phyloP scores from a whole-genome alignment of 2,113 vertebrate genomes.

The Istiophorus platypterus region DNA sequence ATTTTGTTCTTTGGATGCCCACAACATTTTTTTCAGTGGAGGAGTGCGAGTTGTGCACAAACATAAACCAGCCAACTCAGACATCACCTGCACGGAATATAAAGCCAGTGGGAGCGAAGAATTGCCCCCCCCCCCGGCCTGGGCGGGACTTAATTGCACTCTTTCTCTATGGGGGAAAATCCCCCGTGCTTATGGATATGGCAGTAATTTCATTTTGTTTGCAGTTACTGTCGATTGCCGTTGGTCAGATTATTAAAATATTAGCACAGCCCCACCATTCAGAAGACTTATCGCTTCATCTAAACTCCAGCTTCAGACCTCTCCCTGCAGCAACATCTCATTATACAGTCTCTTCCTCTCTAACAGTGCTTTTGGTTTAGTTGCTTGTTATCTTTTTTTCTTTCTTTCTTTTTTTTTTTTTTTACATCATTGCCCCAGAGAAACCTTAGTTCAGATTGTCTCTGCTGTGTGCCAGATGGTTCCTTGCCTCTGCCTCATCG shows the following conservation, averaged over 20 bases:
- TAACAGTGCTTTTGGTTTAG: constrained; percentile 18
- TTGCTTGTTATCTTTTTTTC: constrained; percentile 38
- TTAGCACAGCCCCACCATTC: constrained; percentile 14
- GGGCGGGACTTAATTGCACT: too few species aligned
- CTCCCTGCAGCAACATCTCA: constrained; percentile 19
- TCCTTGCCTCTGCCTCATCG: constrained; percentile 19
- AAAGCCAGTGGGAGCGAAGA: too few species aligned
- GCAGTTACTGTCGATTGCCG: not conserved
- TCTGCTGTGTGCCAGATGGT: constrained; percentile 27
- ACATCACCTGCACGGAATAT: too few species aligned
- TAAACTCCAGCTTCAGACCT: constrained; percentile 29
- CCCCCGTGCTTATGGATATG: not conserved
- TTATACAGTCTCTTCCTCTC: constrained; percentile 9
- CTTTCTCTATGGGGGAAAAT: not conserved
- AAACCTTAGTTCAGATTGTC: constrained; percentile 30
- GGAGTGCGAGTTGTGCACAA: too few species aligned
- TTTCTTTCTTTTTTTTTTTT: not conserved
- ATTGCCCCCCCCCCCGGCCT: too few species aligned
- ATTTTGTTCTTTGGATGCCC: too few species aligned
- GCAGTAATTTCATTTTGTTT: constrained; percentile 20
- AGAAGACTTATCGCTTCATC: constrained; percentile 32
- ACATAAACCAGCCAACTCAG: too few species aligned
- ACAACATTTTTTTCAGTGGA: too few species aligned
- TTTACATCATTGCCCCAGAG: constrained; percentile 19
- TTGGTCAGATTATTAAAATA: constrained; percentile 32